Evolutionary conservation across 2,797 vertebrate genomes (phyloP).

Genomic region (Melanotaenia nigrans): DNA sequence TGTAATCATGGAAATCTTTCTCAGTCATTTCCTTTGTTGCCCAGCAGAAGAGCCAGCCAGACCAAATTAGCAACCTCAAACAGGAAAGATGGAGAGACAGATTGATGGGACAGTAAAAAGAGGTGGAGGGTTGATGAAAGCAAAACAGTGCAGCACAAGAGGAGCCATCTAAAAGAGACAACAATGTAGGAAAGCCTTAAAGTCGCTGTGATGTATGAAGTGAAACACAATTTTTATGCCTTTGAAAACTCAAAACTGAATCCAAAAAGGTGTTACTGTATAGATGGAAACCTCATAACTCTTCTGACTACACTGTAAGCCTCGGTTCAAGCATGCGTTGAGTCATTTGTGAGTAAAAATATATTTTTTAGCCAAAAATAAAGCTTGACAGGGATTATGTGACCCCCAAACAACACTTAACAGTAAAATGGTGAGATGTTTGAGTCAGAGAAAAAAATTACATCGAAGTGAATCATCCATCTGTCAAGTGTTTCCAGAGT

Average conservation of each 20-base stretch:
- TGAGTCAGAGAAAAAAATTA: not conserved
- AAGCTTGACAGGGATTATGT: not conserved
- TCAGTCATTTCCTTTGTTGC: constrained; percentile 62
- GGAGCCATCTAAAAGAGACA: constrained; percentile 11
- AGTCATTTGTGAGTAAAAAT: constrained; percentile 12
- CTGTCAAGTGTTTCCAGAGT: constrained; percentile 9
- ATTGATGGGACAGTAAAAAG: constrained; percentile 35
- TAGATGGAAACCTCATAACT: constrained; percentile 49
- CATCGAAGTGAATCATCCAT: not conserved
- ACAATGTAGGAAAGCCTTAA: constrained; percentile 30
- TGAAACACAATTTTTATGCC: constrained; percentile 53
- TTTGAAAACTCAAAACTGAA: constrained; percentile 55
- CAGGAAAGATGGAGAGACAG: constrained; percentile 64
- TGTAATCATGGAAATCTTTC: constrained; percentile 59
- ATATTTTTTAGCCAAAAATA: not conserved
- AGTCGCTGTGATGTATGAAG: constrained; percentile 46
- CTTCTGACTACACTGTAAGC: not conserved
- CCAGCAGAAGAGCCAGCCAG: constrained; percentile 51
- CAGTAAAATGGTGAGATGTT: not conserved
- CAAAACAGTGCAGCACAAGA: constrained; percentile 30
- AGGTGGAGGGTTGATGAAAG: constrained; percentile 10
- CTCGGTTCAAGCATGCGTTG: not conserved
- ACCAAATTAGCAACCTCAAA: constrained; percentile 66
- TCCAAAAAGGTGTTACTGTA: constrained; percentile 58
- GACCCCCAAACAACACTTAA: constrained; percentile 6